A percentile compares a stretch with the other conserved stretches of the same genome.
These are phyloP conservation scores for Muntiacus reevesi DNA, from an alignment of 2,113 vertebrate genomes.

Conservation along the genomic window DNA sequence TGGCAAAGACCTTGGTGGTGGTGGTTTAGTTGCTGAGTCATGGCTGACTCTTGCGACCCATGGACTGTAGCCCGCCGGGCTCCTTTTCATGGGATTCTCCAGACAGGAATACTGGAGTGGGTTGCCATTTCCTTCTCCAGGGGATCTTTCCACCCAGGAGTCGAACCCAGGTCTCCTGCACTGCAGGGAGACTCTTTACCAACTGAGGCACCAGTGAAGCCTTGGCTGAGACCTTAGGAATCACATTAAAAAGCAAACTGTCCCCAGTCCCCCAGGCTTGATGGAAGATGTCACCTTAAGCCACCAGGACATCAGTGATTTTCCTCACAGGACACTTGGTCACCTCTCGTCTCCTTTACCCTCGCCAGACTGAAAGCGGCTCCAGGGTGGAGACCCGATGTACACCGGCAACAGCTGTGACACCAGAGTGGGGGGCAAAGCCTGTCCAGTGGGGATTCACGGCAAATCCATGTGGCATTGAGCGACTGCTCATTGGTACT, in stretches of 20 bases:
- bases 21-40: not conserved
- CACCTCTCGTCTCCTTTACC: too few species aligned
- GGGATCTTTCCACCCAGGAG: not conserved
- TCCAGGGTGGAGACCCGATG: not conserved
- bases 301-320: too few species aligned
- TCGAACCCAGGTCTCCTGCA: not conserved
- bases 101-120: not conserved
- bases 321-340: not conserved
- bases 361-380: rapidly evolving
- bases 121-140: not conserved
- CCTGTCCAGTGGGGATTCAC: rapidly evolving
- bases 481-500: rapidly evolving
- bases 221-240: not conserved
- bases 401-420: rapidly evolving
- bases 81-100: not conserved
- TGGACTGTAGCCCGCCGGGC: not conserved
- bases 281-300: too few species aligned
- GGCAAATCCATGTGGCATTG: rapidly evolving
- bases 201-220: not conserved
- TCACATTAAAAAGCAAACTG: not conserved
- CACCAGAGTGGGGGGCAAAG: rapidly evolving
- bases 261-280: not conserved
- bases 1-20: not conserved
- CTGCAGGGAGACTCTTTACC: not conserved
- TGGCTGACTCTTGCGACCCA: not conserved